Conservation (phyloP, 2,113 vertebrate species). For the Nyctereutes procyonoides region DNA sequence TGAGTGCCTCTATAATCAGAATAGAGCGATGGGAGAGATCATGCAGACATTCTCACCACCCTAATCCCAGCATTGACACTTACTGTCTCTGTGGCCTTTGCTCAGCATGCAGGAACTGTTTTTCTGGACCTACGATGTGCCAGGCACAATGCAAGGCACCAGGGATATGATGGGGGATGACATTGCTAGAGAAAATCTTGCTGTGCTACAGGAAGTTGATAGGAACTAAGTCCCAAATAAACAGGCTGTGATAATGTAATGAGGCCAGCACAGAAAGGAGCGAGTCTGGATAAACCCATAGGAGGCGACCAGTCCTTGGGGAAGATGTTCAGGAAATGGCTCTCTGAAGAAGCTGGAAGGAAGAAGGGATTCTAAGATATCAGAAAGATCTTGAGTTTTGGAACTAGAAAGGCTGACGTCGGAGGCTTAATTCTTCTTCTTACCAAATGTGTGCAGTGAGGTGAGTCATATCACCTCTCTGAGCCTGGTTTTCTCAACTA, state of each 20-base stretch:
- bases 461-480: not conserved
- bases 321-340: not conserved
- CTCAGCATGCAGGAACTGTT: not conserved
- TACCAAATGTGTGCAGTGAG: not conserved
- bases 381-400: not conserved
- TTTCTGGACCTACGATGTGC: not conserved
- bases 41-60: fast-evolving
- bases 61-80: not conserved
- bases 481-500: not conserved
- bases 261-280: not conserved
- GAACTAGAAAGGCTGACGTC: not conserved
- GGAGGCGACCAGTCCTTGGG: fast-evolving
- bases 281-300: not conserved
- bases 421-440: not conserved
- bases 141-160: not conserved
- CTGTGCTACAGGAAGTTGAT: not conserved
- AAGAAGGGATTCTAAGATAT: not conserved
- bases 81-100: not conserved
- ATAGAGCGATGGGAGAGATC: not conserved
- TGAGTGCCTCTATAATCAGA: not conserved
- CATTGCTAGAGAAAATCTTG: not conserved
- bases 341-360: not conserved
- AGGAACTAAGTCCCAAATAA: not conserved
- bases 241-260: not conserved
- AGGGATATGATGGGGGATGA: not conserved